Base-by-base conservation (phyloP, 2,797 vertebrate species). In the Erithacus rubecula region DNA sequence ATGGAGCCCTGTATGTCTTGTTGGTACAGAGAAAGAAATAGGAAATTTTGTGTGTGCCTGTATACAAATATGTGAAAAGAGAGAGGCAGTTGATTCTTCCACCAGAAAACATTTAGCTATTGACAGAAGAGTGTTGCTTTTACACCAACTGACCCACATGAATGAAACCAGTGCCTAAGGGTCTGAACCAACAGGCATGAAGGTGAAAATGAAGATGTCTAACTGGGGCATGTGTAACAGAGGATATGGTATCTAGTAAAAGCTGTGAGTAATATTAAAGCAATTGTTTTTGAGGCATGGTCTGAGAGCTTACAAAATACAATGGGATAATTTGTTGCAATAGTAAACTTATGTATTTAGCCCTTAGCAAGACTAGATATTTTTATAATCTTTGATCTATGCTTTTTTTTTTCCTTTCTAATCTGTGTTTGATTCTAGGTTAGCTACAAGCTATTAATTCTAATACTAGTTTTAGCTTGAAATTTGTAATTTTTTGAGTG, bases 191-290 rank as follows among this genome's bases (percentile, higher is more conserved):
- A 55, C 78, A 84, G 80, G 34, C 21, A 43, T n/a, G 37, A 82
- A 83, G 53, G 64, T 78, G 64, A 83, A 92, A 95, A 84, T 68
- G n/a, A 92, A 94, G 83, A 77, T 65, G 13, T 55, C 46, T 89
- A 83, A 71, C 7, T 89, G 71, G 71, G 65, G 22, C 34, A 56
- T 59, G 17, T 10, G 18, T 47, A 89, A 34, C 58, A 81, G 34
- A 52, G n/a, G 49, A 49, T 41, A 68, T 12, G 7, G 1, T 23
- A 18, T 17, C 26, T 56, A 43, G 26, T 56, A 53, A 80, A 89
- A 81, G 15, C 32, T 75, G 47, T 34, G 23, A 75, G 15, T 41
- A 65, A 29, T 53, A 69, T n/a, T 63, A 67, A 67, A 22, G 62
- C 20, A 75, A 1, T 46, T 90, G 43, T 41, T 71, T 47, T 80